Percentiles rank a stretch among this genome's conserved stretches.
phyloP scores from a whole-genome alignment of 2,113 vertebrate genomes.

The Anhinga rufa region DNA sequence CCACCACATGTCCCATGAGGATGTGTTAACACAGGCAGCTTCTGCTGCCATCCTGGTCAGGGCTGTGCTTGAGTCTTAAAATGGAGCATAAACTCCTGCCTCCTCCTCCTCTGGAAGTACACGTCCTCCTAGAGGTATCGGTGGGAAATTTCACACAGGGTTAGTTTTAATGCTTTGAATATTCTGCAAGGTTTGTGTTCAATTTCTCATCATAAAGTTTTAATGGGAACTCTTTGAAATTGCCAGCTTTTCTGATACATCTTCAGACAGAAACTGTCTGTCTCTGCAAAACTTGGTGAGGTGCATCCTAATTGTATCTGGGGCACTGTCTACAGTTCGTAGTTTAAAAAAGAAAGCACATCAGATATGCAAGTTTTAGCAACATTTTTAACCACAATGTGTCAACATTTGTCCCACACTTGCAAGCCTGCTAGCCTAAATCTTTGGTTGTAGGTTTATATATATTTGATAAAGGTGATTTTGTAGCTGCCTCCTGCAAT shows the following conservation, averaged over 20 bases:
- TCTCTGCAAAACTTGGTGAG: constrained; percentile 36
- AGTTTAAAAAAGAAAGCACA: background rate
- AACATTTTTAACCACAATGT: background rate
- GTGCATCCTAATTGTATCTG: constrained; percentile 22
- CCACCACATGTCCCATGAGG: background rate
- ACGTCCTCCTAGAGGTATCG: background rate
- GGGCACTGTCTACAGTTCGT: background rate
- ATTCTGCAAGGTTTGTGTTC: constrained; percentile 15
- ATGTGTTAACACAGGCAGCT: background rate
- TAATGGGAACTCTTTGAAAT: constrained; percentile 47
- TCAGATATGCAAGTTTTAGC: background rate
- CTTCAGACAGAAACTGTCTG: constrained; percentile 34
- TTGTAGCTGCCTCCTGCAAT: background rate
- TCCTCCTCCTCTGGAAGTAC: background rate
- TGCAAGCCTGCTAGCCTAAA: constrained; percentile 20
- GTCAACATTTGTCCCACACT: constrained; percentile 1
- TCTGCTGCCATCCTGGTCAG: background rate
- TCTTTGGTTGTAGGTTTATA: background rate
- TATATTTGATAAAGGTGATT: background rate
- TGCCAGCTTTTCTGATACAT: background rate
- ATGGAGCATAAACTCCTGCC: constrained; percentile 39
- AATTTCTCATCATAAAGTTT: constrained; percentile 53
- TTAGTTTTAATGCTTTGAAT: constrained; percentile 53
- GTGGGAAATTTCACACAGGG: constrained; percentile 36
- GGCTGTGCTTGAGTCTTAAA: constrained; percentile 14